Base-by-base conservation (phyloP, 2,888 invertebrate genomes). In the Phoronis australis region DNA sequence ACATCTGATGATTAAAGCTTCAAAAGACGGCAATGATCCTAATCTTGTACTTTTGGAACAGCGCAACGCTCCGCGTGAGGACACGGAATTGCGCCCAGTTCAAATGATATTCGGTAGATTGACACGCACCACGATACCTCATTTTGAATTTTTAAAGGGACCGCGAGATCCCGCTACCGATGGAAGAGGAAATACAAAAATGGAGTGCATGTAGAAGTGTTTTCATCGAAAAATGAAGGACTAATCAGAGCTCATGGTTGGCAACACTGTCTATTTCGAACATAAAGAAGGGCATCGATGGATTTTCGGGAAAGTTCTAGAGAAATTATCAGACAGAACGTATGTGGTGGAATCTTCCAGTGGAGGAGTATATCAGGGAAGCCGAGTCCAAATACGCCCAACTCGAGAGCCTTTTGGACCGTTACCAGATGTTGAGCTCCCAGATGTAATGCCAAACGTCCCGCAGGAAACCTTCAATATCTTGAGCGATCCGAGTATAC, bases 61-160 rank as follows among this genome's bases (percentile, higher is more conserved):
- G 27, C 48, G 56, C 25, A 58, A 58, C 23, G 54, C 58, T 21
- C 56, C 54, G 6, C 22, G 54, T 18, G 42, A 48, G 18, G 54
- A 52, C 45, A 58, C 52, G 12, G 44, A 46, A 6, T 21, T 45
- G n/a, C 53, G 54, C 48, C 55, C 50, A 26, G 27, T 39, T 12
- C 27, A 55, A 49, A 54, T 56, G 48, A 37, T 58, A 45, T 56
- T 58, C 40, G 47, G 47, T 1, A 23, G 48, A 40, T 27, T 42
- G 45, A 49, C 50, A 18, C 25, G 55, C n/a, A 50, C 55, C 31
- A 42, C 50, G 18, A 15, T 55, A 42, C 55, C 53, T 18, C 25
- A 9, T 42, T 42, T 46, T 42, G 3, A 15, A 45, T 6, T 15
- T 4, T 6, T 21, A 27, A 20, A 37, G 24, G 18, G 42, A 18